Evolutionary conservation across 2,888 invertebrate genomes (phyloP), one percentile per base, ranked within the genome.

Genomic region (Drosophila sordidapex): DNA sequence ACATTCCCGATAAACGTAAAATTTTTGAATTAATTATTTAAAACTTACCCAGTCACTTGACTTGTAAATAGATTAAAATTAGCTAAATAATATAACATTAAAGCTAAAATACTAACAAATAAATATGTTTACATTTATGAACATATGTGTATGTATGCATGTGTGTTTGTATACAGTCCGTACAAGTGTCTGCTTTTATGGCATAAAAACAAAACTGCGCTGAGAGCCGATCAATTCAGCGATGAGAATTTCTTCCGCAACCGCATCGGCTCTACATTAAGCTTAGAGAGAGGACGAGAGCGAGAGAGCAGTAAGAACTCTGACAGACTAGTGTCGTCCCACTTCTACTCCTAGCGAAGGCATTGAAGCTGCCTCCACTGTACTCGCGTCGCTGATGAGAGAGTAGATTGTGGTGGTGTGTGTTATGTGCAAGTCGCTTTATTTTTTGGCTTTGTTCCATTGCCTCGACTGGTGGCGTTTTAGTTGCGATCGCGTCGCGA

Each of bases 401-500:
- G 52, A 25, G 52, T 53, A 46, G 35, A 31, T 59, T 61, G 67
- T 75, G 46, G 56, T 82, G 66, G 70, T 72, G 70, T 57, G 75
- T 64, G 66, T 65, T 73, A 25, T 46, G 25, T 25, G 46, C 15
- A 57, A 48, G 67, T 71, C 65, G 61, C 49, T 76, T 70, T 59
- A 46, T 51, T 82, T 87, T 87, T 72, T 80, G 70, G 73, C 83
- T 80, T 74, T 73, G 77, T 87, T 85, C 76, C 76, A 74, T 72
- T 72, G 74, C 73, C 70, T 70, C 72, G 71, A 74, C 78, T 77
- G 69, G 70, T 78, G 64, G 75, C 73, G 80, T 85, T 81, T 91
- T 87, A 91, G 90, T 91, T 83, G 89, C 78, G 91, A 91, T 92
- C 91, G 89, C 87, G 87, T 64, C 81, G 85, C 83, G 84, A 87